Conservation (phyloP, 2,888 invertebrate genomes). For the Stegophylla sp. region DNA sequence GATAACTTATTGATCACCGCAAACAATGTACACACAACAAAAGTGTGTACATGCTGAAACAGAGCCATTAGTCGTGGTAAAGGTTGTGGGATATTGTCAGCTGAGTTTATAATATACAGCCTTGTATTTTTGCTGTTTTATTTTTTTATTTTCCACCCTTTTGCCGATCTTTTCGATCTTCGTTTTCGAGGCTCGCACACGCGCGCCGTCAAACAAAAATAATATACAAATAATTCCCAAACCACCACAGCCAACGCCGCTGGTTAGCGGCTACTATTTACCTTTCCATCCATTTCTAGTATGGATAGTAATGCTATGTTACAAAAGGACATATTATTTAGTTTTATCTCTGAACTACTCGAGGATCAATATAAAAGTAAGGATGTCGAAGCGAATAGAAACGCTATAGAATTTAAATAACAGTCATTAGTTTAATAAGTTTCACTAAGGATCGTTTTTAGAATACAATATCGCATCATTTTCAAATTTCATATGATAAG, state of each 20-base stretch:
- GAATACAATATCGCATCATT: neutral
- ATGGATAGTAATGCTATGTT: conserved; percentile 8
- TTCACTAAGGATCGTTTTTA: neutral
- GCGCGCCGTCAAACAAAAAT: neutral
- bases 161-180: neutral
- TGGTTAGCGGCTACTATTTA: neutral
- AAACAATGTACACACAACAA: neutral
- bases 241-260: neutral
- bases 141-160: neutral
- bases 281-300: neutral
- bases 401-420: neutral
- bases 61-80: conserved; percentile 26
- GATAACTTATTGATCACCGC: conserved; percentile 6
- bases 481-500: neutral
- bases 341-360: conserved; percentile 32
- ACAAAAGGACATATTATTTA: conserved; percentile 30
- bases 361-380: neutral
- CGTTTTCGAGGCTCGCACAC: neutral
- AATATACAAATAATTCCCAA: neutral
- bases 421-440: neutral
- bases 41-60: neutral
- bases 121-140: neutral
- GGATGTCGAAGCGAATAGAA: neutral
- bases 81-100: conserved; percentile 28
- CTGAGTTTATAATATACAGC: conserved; percentile 26